A percentile compares a stretch with the other conserved stretches of the same genome.
phyloP scores from a whole-genome alignment of 2,888 invertebrate species.

The Xiphydria camelus region DNA sequence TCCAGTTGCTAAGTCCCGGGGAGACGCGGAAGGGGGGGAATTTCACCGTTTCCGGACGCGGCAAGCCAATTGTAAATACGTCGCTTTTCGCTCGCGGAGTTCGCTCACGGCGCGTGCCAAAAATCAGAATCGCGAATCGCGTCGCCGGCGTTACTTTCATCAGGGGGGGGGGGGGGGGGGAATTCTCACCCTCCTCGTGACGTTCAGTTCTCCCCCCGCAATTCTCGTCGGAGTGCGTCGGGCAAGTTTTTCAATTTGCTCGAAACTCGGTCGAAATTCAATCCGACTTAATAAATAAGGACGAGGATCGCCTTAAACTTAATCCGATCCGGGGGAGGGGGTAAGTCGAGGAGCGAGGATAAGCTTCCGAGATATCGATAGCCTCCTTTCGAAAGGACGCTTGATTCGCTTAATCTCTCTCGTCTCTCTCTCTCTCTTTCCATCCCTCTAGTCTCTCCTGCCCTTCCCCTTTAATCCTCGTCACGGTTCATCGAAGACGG shows the following conservation, averaged over 20 bases:
- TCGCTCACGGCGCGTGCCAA: too few relatives aligned
- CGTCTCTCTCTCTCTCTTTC: neutral
- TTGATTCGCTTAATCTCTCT: conserved; percentile 4
- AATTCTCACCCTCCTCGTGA: neutral
- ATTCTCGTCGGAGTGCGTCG: neutral
- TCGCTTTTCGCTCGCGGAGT: too few relatives aligned
- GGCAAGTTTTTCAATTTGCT: neutral
- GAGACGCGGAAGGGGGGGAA: too few relatives aligned
- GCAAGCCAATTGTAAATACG: too few relatives aligned
- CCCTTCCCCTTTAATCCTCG: neutral
- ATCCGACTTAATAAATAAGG: conserved; percentile 3
- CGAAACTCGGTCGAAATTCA: neutral
- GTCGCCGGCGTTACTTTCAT: neutral
- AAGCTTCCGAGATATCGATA: conserved; percentile 3
- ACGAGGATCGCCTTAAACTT: neutral
- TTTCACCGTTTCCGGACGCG: too few relatives aligned
- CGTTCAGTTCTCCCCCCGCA: neutral
- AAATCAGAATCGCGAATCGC: too few relatives aligned
- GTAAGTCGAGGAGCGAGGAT: neutral
- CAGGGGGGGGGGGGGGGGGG: neutral
- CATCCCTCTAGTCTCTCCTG: neutral
- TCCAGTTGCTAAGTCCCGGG: too few relatives aligned
- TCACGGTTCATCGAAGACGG: neutral
- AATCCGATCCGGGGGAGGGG: neutral
- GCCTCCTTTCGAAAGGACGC: neutral